These are phyloP conservation scores for Archegozetes longisetosus DNA, from an alignment of 1,140 invertebrate genomes.

Conservation along the genomic window DNA sequence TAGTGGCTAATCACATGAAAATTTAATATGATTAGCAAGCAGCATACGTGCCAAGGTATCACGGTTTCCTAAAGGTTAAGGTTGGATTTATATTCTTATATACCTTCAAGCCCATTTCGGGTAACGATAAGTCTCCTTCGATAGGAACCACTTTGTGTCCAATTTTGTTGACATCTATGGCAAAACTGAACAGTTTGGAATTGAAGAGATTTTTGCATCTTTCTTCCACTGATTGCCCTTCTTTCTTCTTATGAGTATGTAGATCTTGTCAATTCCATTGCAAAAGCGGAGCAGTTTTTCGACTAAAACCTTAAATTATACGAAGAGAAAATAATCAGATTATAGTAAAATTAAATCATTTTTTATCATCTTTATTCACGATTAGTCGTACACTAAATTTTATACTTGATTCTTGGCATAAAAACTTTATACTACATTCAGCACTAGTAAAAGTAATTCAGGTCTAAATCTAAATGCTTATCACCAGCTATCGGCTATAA, in stretches of 20 bases:
- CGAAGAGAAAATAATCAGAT: background rate
- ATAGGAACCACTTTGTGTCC: slow-evolving; percentile 61
- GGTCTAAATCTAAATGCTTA: too few relatives aligned
- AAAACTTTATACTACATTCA: background rate
- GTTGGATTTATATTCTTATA: background rate
- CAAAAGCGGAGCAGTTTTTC: background rate
- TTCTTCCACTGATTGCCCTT: slow-evolving; percentile 35
- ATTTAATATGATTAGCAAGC: too few relatives aligned
- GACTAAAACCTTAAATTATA: background rate
- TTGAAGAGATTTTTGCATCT: background rate
- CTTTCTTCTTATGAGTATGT: slow-evolving; percentile 53
- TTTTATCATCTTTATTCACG: background rate
- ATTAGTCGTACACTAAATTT: background rate
- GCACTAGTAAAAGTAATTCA: too few relatives aligned
- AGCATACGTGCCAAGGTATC: too few relatives aligned
- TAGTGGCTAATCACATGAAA: too few relatives aligned
- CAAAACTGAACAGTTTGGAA: background rate
- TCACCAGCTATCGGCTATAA: too few relatives aligned
- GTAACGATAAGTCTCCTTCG: slow-evolving; percentile 71
- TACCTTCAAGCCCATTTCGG: slow-evolving; percentile 58
- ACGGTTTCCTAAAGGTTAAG: background rate
- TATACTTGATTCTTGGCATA: background rate
- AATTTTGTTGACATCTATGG: too few relatives aligned
- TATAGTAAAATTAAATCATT: background rate
- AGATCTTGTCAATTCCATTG: slow-evolving; percentile 37